These are phyloP conservation scores for Pantherophis vulpinus DNA, from an alignment of 2,797 vertebrate genomes.

Conservation along the genomic window DNA sequence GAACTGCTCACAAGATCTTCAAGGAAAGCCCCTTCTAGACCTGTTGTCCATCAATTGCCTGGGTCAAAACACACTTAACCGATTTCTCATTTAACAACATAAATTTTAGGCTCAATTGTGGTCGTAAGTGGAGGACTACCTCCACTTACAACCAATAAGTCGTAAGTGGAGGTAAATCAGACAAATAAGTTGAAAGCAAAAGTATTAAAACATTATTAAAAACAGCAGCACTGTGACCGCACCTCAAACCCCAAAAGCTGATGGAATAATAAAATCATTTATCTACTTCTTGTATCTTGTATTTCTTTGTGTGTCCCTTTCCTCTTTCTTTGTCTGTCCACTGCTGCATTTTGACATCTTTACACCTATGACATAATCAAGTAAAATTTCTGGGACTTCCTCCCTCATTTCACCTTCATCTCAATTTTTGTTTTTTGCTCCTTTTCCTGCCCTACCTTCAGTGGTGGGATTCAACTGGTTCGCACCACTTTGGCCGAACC, in stretches of 20 bases:
- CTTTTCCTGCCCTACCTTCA: not conserved
- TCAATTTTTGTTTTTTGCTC: not conserved
- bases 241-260: not conserved
- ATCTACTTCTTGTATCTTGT: constrained; percentile 58
- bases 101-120: no score
- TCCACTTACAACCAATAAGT: no score
- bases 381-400: not conserved
- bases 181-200: not conserved
- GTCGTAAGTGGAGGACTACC: no score
- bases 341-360: not conserved
- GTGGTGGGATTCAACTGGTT: no score
- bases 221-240: not conserved
- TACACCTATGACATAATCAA: not conserved
- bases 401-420: not conserved
- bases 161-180: not conserved
- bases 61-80: no score
- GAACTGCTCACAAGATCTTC: not conserved
- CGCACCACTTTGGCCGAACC: no score
- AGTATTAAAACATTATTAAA: not conserved
- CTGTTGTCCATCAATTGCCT: not conserved
- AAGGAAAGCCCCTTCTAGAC: not conserved
- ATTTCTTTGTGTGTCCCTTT: not conserved
- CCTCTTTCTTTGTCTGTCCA: not conserved
- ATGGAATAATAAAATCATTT: constrained; percentile 59
- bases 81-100: no score